phyloP scores from a whole-genome alignment of 2,113 vertebrate species.

The Hyla sarda region DNA sequence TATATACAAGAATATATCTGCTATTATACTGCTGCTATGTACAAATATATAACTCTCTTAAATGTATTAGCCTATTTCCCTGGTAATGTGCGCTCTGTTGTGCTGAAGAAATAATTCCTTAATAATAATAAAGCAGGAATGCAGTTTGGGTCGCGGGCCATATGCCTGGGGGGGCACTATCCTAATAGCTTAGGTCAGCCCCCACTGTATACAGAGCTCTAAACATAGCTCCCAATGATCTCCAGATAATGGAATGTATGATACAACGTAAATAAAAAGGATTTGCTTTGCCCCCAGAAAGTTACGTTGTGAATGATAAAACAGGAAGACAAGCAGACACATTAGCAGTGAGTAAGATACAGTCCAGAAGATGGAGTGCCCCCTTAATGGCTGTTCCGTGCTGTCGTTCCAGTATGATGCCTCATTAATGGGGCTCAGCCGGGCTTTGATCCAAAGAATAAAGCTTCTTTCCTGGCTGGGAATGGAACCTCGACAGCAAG shows the following conservation, averaged over 20 bases:
- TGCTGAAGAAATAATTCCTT: neutral
- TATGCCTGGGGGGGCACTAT: neutral
- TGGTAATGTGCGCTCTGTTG: neutral
- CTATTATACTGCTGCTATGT: no score
- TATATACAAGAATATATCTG: no score
- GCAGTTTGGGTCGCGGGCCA: neutral
- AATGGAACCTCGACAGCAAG: neutral
- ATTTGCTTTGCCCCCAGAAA: neutral
- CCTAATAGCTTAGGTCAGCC: neutral
- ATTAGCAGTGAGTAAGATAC: neutral
- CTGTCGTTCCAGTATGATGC: constrained; percentile 5
- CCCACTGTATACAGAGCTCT: neutral
- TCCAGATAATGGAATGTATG: neutral
- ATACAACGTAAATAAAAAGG: neutral
- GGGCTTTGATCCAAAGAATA: constrained; percentile 28
- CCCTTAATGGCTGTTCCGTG: constrained; percentile 4
- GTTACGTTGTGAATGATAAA: neutral
- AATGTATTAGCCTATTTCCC: no score
- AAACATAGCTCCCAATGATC: neutral
- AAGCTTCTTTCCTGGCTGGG: constrained; percentile 9
- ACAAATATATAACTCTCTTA: no score
- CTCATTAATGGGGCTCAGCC: constrained; percentile 6
- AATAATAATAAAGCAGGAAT: neutral
- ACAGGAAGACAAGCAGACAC: constrained; percentile 3
- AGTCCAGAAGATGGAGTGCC: neutral